phyloP scores from a whole-genome alignment of 2,797 vertebrate species.

The Gephyroberyx darwinii region DNA sequence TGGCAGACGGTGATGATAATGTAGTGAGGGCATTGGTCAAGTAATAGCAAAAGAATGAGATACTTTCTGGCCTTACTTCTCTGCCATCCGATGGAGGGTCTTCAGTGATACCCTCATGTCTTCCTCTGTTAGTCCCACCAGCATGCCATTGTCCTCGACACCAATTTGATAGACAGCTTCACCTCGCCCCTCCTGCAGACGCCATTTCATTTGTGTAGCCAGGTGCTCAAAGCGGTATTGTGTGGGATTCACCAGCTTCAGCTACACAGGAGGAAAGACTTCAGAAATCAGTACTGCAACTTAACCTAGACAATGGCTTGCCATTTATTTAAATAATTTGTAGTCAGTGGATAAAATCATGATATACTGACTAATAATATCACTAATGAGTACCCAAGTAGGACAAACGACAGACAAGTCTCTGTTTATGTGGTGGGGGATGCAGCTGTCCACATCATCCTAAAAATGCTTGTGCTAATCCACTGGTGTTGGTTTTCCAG shows the following conservation, averaged over 20 bases:
- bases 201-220: slow-evolving; percentile 99
- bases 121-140: slow-evolving; percentile 93
- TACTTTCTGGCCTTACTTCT: slow-evolving; percentile 84
- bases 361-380: not conserved
- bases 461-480: slow-evolving; percentile 60
- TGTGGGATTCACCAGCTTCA: slow-evolving; percentile 95
- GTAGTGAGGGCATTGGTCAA: not conserved
- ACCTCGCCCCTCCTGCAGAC: slow-evolving; percentile 94
- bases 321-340: not conserved
- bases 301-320: not conserved
- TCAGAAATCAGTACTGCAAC: slow-evolving; percentile 3
- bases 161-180: slow-evolving; percentile 99
- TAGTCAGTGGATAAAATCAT: not conserved
- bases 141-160: slow-evolving; percentile 96
- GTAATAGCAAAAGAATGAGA: not conserved
- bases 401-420: not conserved
- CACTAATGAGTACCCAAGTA: not conserved
- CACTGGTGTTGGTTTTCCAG: slow-evolving; percentile 39
- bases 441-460: slow-evolving; percentile 35
- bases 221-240: slow-evolving; percentile 98
- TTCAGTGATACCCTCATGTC: slow-evolving; percentile 95
- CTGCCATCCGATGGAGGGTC: slow-evolving; percentile 93
- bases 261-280: slow-evolving; percentile 74
- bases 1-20: not conserved
- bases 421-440: slow-evolving; percentile 11